Base-by-base conservation (phyloP, 2,113 vertebrate genomes). In the Gorilla gorilla region DNA sequence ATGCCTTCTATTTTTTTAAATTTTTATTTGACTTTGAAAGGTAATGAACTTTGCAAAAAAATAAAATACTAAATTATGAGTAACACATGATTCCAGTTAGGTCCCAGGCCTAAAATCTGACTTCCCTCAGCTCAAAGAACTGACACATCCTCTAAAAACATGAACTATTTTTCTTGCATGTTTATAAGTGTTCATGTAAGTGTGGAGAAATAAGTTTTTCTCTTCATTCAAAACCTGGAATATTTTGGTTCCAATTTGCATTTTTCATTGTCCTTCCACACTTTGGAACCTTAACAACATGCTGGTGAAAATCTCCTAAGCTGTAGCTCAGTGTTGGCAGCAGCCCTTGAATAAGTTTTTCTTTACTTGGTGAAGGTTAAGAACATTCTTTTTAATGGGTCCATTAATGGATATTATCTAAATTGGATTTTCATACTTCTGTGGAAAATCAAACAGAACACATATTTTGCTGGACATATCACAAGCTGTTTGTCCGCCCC, bases 81-180 rank as follows among this genome's bases (percentile, higher is more conserved):
- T 27, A 96, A 61, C 22, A 95, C 83, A 75, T 95, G 2, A 61
- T 52, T 92, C 40, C 18, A 94, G 38, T 86, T 93, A 92, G 32
- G 12, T 80, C 32, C 25, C 23, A 79, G 45, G 18, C n/a, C 76
- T 30, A 5, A 96, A 57, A 40, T 83, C 30, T 96, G 76, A 88
- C 12, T 80, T 96, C n/a, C 81, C 22, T 81, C 20, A 6, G 40
- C 16, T 94, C 50, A 30, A 55, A 92, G n/a, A 61, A 64, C 9
- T 66, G 16, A 82, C 32, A 68, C 17, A 55, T 22, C 66, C 16
- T 70, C 17, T 25, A 90, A 64, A 81, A 79, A 76, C 16, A 61
- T 25, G 61, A 84, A 89, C 8, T 25, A 4, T 20, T 75, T 30
- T 55, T 87, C 61, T 61, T 72, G 11, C 5, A n/a, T 78, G 11